A percentile compares a stretch with the other conserved stretches of the same genome.
phyloP scores from a whole-genome alignment of 2,797 vertebrate genomes.

The Limnodromus scolopaceus region DNA sequence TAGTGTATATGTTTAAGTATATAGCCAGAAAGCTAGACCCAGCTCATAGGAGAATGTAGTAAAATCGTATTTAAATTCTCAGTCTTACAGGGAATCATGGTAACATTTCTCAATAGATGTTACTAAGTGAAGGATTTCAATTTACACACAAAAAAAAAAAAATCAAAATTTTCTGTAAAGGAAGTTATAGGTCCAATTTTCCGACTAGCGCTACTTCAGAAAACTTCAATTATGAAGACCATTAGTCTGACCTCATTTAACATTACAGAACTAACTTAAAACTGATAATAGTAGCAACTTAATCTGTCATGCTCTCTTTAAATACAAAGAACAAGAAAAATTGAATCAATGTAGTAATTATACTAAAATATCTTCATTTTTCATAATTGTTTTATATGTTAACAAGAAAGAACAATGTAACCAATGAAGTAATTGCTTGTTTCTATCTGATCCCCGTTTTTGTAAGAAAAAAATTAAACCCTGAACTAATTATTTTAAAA shows the following conservation, averaged over 20 bases:
- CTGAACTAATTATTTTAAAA: constrained; percentile 11
- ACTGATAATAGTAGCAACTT: constrained; percentile 26
- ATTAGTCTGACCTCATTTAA: constrained; percentile 54
- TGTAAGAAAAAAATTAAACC: not conserved
- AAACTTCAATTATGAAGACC: constrained; percentile 28
- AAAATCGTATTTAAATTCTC: not conserved
- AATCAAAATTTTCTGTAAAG: not conserved
- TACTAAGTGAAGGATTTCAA: not conserved
- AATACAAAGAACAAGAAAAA: constrained; percentile 37
- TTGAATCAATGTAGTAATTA: not conserved
- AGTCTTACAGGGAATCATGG: not conserved
- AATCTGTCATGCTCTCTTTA: constrained; percentile 29
- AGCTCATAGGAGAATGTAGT: fast-evolving
- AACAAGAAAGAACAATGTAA: constrained; percentile 20
- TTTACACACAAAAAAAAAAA: not conserved
- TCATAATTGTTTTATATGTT: constrained; percentile 19
- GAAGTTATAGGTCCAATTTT: not conserved
- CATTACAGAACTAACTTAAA: constrained; percentile 17
- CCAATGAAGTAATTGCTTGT: constrained; percentile 6
- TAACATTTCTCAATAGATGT: not conserved
- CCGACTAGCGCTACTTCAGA: not conserved
- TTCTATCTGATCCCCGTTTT: not conserved
- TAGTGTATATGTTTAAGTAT: not conserved
- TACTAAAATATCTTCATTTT: constrained; percentile 23
- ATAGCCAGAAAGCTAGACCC: not conserved